These are phyloP conservation scores for Drosophila auraria DNA, from an alignment of 1,140 invertebrate genomes.

Conservation along the genomic window DNA sequence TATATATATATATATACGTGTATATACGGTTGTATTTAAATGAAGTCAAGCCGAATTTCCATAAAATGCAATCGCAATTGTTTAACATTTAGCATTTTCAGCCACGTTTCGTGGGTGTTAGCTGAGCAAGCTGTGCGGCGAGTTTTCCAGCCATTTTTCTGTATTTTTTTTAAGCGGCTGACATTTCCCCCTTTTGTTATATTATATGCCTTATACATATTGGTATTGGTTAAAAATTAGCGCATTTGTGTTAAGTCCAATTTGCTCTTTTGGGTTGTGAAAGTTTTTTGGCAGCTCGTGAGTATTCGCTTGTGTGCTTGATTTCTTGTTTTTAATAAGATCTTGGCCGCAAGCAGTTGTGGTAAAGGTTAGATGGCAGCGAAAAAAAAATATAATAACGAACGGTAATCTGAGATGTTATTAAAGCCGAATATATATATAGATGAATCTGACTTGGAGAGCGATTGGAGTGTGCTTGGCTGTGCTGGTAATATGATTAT, in stretches of 20 bases:
- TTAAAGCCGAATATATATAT: conserved; percentile 22
- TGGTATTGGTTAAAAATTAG: conserved; percentile 72
- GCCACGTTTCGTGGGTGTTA: conserved; percentile 58
- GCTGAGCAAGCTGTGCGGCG: conserved; percentile 26
- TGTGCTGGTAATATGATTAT: conserved; percentile 6
- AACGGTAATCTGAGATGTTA: conserved; percentile 53
- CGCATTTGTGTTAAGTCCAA: conserved; percentile 75
- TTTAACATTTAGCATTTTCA: conserved; percentile 31
- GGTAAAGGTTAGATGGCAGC: conserved; percentile 56
- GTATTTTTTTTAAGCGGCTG: conserved; percentile 2
- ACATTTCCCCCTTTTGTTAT: conserved; percentile 46
- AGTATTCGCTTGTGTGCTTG: conserved; percentile 25
- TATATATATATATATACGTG: conserved; percentile 35
- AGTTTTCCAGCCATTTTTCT: conserved; percentile 25
- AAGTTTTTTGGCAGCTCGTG: conserved; percentile 59
- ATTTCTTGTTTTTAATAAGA: conserved; percentile 65
- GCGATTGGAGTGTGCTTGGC: neutral
- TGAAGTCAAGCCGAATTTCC: conserved; percentile 31
- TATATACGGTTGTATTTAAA: conserved; percentile 14
- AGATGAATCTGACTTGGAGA: conserved; percentile 1
- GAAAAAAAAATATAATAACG: conserved; percentile 11
- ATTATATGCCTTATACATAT: conserved; percentile 26
- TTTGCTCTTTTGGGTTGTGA: conserved; percentile 58
- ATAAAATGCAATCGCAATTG: conserved; percentile 43
- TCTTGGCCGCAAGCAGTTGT: conserved; percentile 72